Conservation (phyloP, 2,888 invertebrate species). For the Acanthopleura granulata region DNA sequence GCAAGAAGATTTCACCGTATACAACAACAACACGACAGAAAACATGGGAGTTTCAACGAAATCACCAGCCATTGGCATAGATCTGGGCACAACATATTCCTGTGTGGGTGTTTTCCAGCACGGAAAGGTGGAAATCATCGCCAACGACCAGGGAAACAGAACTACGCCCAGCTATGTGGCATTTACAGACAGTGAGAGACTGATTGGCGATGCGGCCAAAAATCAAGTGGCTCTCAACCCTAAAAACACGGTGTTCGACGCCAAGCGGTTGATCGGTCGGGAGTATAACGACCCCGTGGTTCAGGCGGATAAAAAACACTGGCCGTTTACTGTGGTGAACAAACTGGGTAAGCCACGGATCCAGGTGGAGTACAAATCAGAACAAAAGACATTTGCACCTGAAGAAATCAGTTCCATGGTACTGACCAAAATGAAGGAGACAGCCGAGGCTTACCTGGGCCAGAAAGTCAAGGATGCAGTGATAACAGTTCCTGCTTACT, state of each 20-base stretch:
- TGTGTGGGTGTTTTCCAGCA: constrained; percentile 64
- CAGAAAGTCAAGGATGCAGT: constrained; percentile 71
- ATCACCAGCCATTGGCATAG: constrained; percentile 82
- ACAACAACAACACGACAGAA: neutral
- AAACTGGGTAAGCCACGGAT: constrained; percentile 57
- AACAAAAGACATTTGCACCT: constrained; percentile 86
- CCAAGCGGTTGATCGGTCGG: constrained; percentile 64
- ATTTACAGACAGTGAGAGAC: constrained; percentile 73
- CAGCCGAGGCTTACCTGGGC: constrained; percentile 74
- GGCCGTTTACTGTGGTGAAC: constrained; percentile 59
- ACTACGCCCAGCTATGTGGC: constrained; percentile 81
- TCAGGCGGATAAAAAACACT: constrained; percentile 62
- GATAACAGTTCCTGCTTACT: constrained; percentile 70
- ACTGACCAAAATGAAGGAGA: constrained; percentile 87
- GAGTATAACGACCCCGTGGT: constrained; percentile 58
- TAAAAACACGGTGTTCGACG: constrained; percentile 76
- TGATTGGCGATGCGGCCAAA: constrained; percentile 70
- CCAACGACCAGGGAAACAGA: constrained; percentile 75
- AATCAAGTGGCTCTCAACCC: constrained; percentile 77
- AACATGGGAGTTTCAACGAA: neutral
- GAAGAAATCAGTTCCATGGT: constrained; percentile 94
- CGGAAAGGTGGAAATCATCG: constrained; percentile 70
- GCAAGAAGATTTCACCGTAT: neutral
- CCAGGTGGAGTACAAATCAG: constrained; percentile 77
- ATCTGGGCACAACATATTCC: constrained; percentile 87